Evolutionary conservation across 2,797 vertebrate species (phyloP).

Genomic region (Smutsia gigantea): DNA sequence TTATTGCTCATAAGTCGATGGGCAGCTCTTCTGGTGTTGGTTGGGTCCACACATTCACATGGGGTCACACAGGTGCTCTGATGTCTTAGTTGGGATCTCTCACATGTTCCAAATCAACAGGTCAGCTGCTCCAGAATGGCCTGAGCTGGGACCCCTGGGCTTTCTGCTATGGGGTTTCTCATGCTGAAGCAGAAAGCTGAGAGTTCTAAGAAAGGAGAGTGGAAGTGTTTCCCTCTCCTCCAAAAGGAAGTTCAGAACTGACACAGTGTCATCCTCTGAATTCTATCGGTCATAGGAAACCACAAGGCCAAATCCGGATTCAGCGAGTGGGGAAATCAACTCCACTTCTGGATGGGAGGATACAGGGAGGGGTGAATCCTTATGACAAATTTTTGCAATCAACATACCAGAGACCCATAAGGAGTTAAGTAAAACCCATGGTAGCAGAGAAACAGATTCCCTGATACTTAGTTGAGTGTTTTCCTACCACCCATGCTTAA

Average conservation of each 20-base stretch:
- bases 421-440: not conserved
- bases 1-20: not conserved
- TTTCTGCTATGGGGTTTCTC: not conserved
- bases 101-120: not conserved
- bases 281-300: not conserved
- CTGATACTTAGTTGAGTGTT: not conserved
- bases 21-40: not conserved
- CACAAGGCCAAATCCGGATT: not conserved
- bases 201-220: not conserved
- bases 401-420: not conserved
- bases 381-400: not conserved
- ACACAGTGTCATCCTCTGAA: not conserved
- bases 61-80: not conserved
- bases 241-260: not conserved
- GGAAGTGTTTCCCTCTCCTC: not conserved
- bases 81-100: not conserved
- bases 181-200: not conserved
- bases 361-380: not conserved
- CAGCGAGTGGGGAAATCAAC: not conserved
- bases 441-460: not conserved
- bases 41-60: not conserved
- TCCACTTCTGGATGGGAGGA: not conserved
- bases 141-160: not conserved
- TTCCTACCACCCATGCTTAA: not conserved
- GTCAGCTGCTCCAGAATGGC: not conserved